These are phyloP conservation scores for Nomada fucata DNA, from an alignment of 2,888 invertebrate genomes.

Conservation along the genomic window DNA sequence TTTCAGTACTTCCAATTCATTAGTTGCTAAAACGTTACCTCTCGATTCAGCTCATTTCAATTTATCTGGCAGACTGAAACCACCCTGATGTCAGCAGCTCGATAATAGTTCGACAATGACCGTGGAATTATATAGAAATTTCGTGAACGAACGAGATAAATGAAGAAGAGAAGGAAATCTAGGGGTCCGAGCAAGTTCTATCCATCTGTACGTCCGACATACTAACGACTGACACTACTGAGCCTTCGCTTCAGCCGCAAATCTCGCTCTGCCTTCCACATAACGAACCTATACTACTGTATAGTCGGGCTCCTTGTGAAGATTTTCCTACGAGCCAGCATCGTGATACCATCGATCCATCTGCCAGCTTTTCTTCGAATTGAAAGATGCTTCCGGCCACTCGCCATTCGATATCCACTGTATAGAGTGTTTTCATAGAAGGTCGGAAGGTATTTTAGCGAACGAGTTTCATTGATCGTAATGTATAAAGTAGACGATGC, in stretches of 20 bases:
- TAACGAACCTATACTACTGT: conserved; percentile 43
- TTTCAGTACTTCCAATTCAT: background rate
- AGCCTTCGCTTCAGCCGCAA: conserved; percentile 39
- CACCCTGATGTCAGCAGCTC: background rate
- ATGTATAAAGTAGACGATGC: background rate
- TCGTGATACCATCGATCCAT: conserved; percentile 40
- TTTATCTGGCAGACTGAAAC: conserved; percentile 1
- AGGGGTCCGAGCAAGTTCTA: background rate
- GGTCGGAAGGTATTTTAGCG: background rate
- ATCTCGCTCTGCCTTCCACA: conserved; percentile 37
- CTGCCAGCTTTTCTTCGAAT: conserved; percentile 7
- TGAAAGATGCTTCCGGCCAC: conserved; percentile 6
- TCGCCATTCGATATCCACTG: conserved; percentile 2
- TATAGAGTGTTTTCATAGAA: background rate
- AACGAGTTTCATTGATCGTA: conserved; percentile 20
- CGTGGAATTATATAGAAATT: conserved; percentile 28
- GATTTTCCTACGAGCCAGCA: conserved; percentile 29
- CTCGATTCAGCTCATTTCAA: conserved; percentile 7
- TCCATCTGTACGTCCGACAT: conserved; percentile 35
- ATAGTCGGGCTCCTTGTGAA: background rate
- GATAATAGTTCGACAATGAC: conserved; percentile 13
- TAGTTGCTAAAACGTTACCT: background rate
- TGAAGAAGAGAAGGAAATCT: conserved; percentile 4
- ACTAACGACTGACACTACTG: conserved; percentile 45
- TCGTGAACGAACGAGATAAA: conserved; percentile 20